Evolutionary conservation across 2,113 vertebrate genomes (phyloP).

Genomic region (Calidris pygmaea): DNA sequence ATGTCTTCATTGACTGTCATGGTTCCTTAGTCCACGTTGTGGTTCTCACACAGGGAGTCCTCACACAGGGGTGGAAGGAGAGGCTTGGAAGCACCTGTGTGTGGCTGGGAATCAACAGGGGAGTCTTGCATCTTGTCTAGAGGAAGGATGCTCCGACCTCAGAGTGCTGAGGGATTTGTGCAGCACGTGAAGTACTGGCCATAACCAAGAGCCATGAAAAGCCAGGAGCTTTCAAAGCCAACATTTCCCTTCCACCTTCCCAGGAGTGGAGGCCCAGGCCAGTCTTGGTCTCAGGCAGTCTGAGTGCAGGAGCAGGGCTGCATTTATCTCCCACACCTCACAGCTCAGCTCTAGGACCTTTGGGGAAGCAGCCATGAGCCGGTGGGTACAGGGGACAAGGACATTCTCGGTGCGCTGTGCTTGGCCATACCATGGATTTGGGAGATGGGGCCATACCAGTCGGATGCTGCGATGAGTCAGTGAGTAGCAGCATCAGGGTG

Average conservation of each 20-base stretch:
- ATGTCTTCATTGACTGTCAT: neutral
- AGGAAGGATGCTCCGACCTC: neutral
- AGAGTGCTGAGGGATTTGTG: neutral
- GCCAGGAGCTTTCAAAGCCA: neutral
- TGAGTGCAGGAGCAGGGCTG: neutral
- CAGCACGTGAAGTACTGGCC: fast-evolving
- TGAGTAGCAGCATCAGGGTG: neutral
- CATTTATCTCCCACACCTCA: neutral
- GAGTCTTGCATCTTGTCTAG: neutral
- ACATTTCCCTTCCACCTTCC: neutral
- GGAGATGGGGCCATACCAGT: too few species aligned
- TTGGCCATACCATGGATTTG: neutral
- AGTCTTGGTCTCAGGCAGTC: neutral
- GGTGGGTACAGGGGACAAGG: neutral
- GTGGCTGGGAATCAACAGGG: neutral
- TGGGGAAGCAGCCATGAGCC: fast-evolving
- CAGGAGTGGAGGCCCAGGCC: neutral
- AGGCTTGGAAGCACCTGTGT: neutral
- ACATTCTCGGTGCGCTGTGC: neutral
- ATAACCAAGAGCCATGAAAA: neutral
- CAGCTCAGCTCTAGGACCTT: neutral
- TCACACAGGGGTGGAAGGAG: neutral
- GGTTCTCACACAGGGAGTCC: neutral
- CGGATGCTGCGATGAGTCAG: neutral
- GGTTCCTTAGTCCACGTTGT: neutral